A percentile compares a stretch with the other conserved stretches of the same genome.
phyloP scores from a whole-genome alignment of 2,888 invertebrate species.

The Neocrepidodera transversa region DNA sequence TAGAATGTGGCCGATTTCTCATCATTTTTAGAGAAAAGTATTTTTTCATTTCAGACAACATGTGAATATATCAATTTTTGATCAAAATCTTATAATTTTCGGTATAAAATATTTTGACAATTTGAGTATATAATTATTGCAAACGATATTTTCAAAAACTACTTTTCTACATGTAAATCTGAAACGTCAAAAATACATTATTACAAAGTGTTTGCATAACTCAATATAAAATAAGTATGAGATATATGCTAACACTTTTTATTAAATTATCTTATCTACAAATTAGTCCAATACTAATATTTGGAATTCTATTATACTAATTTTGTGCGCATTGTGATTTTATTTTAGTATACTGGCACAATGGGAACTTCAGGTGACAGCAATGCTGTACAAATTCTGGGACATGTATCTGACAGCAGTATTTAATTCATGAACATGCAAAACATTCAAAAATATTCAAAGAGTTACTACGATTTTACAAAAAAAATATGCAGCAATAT shows the following conservation, averaged over 20 bases:
- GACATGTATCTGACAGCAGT: not conserved
- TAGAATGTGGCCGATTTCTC: slow-evolving; percentile 23
- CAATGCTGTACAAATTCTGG: slow-evolving; percentile 4
- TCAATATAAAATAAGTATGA: not conserved
- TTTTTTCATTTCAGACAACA: slow-evolving; percentile 8
- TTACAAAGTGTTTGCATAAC: not conserved
- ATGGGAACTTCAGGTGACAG: slow-evolving; percentile 23
- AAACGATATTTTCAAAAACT: too few species aligned
- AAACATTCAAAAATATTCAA: slow-evolving; percentile 9
- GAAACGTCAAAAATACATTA: not conserved
- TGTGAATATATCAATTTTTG: too few species aligned
- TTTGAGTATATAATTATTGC: too few species aligned
- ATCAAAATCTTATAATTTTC: too few species aligned
- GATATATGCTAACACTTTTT: not conserved
- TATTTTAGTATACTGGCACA: slow-evolving; percentile 30
- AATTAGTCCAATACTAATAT: slow-evolving; percentile 33
- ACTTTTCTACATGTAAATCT: too few species aligned
- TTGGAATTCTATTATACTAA: slow-evolving; percentile 34
- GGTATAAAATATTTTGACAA: too few species aligned
- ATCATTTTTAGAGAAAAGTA: not conserved
- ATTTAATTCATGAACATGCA: slow-evolving; percentile 15
- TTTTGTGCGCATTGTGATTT: slow-evolving; percentile 40
- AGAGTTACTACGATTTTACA: slow-evolving; percentile 8
- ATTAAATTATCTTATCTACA: slow-evolving; percentile 21
- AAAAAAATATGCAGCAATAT: slow-evolving; percentile 9